phyloP scores from a whole-genome alignment of 2,113 vertebrate genomes.

The Varanus komodoensis region DNA sequence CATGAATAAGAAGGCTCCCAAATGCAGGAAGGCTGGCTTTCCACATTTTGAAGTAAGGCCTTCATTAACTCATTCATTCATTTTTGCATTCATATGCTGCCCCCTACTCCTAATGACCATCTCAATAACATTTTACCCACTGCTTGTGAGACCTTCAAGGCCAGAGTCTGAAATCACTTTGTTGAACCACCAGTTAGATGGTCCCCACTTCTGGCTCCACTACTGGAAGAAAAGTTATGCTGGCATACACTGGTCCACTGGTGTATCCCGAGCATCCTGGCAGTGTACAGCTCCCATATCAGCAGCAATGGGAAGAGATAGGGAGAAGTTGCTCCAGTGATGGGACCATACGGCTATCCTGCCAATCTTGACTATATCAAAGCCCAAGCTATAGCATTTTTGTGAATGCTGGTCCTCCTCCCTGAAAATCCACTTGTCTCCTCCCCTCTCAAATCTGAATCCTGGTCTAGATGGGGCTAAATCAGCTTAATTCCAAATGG shows the following conservation, averaged over 20 bases:
- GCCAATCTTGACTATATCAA: neutral
- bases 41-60: neutral
- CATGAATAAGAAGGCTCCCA: neutral
- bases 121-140: neutral
- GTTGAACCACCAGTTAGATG: neutral
- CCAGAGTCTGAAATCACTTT: neutral
- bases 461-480: neutral
- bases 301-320: neutral
- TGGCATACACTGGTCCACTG: neutral
- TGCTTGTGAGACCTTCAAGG: neutral
- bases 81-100: no score
- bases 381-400: neutral
- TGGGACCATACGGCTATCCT: neutral
- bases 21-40: neutral
- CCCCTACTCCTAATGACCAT: no score
- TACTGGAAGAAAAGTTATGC: neutral
- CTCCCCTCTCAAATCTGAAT: neutral
- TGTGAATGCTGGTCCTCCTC: neutral
- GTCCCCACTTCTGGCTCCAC: neutral
- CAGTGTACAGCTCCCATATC: neutral
- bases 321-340: neutral
- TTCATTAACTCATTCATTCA: no score
- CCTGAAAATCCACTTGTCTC: neutral
- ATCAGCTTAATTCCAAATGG: neutral
- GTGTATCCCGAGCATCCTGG: neutral